These are phyloP conservation scores for Capitella teleta DNA, from an alignment of 1,140 invertebrate genomes.

Conservation along the genomic window DNA sequence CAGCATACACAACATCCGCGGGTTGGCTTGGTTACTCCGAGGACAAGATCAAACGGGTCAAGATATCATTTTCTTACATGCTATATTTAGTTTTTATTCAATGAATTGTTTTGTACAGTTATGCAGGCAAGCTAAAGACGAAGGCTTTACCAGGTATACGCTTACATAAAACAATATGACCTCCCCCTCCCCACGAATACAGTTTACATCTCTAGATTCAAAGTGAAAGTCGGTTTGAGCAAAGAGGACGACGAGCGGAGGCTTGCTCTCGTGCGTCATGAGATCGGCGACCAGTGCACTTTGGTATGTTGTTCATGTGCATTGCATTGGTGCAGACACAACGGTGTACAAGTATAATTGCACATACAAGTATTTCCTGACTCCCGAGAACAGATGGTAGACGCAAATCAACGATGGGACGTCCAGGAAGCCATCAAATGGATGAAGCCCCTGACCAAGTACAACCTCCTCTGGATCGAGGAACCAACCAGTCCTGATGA, in stretches of 20 bases:
- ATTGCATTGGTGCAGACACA: too few species aligned
- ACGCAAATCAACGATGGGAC: constrained; percentile 87
- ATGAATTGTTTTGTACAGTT: constrained; percentile 35
- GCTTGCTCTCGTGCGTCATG: constrained; percentile 56
- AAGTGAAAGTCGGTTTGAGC: constrained; percentile 76
- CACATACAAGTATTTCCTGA: too few species aligned
- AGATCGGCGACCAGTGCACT: constrained; percentile 62
- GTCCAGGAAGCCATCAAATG: constrained; percentile 70
- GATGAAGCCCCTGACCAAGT: constrained; percentile 65
- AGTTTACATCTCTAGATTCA: constrained; percentile 49
- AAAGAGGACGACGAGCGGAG: constrained; percentile 65
- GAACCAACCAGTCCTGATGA: constrained; percentile 89
- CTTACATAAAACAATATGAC: neutral
- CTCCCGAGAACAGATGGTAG: constrained; percentile 75
- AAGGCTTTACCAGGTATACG: constrained; percentile 57
- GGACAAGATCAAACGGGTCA: constrained; percentile 34
- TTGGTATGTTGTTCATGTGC: constrained; percentile 47
- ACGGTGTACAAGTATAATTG: too few species aligned
- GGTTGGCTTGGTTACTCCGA: constrained; percentile 39
- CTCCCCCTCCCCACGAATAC: neutral
- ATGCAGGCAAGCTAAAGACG: constrained; percentile 58
- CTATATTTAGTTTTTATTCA: neutral
- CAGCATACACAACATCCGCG: constrained; percentile 38
- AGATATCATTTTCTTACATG: constrained; percentile 11
- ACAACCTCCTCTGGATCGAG: constrained; percentile 77